phyloP scores from a whole-genome alignment of 2,797 vertebrate species.

The Picus viridis region DNA sequence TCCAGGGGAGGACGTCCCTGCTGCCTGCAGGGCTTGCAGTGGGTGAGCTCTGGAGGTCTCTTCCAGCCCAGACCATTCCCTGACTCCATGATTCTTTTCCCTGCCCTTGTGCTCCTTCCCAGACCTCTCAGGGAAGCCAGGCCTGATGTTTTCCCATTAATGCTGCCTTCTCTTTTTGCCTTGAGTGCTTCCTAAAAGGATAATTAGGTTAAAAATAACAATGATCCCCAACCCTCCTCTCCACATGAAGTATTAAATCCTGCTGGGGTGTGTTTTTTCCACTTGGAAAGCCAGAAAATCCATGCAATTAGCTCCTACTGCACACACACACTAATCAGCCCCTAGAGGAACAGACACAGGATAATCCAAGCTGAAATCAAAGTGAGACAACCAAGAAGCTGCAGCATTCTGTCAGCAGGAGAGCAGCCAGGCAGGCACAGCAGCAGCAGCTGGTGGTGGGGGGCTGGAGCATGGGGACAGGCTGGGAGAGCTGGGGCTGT shows the following conservation, averaged over 20 bases:
- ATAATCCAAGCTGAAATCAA: not conserved
- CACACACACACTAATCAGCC: not conserved
- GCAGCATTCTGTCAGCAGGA: not conserved
- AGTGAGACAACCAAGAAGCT: accelerated
- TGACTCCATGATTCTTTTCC: no score
- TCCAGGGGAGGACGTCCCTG: no score
- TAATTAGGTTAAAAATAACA: constrained; percentile 30
- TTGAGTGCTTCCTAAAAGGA: not conserved
- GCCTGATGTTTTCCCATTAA: not conserved
- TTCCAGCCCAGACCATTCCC: no score
- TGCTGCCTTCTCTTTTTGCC: not conserved
- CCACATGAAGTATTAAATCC: not conserved
- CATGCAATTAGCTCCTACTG: not conserved
- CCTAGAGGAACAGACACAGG: not conserved
- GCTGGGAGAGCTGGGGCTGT: no score
- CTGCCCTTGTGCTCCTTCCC: not conserved
- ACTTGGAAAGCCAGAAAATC: constrained; percentile 27
- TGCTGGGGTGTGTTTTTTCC: accelerated
- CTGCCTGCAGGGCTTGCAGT: no score
- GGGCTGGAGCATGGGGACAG: no score
- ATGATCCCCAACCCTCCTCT: not conserved
- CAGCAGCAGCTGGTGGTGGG: no score
- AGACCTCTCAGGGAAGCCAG: not conserved
- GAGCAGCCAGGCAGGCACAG: not conserved
- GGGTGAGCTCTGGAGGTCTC: no score